A percentile compares a stretch with the other conserved stretches of the same genome.
These are phyloP conservation scores for Temnopleurus reevesii DNA, from an alignment of 53 echinoderm and acorn worm genomes.

Conservation along the genomic window DNA sequence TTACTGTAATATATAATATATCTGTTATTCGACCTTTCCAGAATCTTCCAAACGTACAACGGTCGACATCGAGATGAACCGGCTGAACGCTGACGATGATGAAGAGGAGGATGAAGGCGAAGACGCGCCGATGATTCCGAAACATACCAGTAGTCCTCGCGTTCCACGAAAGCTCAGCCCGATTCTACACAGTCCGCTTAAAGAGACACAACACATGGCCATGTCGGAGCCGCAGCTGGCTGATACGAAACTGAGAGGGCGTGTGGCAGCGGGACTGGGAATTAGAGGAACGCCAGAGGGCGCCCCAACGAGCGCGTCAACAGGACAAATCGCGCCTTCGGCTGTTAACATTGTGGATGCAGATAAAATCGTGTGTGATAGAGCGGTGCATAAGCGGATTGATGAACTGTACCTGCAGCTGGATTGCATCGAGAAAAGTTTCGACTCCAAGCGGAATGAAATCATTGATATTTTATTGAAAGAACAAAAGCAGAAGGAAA, in stretches of 20 bases:
- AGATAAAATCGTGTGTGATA: constrained; percentile 66
- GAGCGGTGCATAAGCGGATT: constrained; percentile 72
- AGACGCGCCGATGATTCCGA: constrained; percentile 71
- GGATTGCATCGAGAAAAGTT: constrained; percentile 79
- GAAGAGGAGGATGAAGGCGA: constrained; percentile 68
- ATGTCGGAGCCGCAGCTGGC: constrained; percentile 11
- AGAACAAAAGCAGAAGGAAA: constrained; percentile 62
- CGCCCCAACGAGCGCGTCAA: constrained; percentile 59
- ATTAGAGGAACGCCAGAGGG: constrained; percentile 80
- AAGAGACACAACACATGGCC: constrained; percentile 22
- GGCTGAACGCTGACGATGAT: constrained; percentile 65
- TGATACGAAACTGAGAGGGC: constrained; percentile 45
- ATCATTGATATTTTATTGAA: constrained; percentile 80
- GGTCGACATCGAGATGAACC: constrained; percentile 54
- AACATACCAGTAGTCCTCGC: constrained; percentile 45
- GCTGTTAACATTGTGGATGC: constrained; percentile 58
- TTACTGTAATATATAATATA: background rate
- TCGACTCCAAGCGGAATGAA: constrained; percentile 84
- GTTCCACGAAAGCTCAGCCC: background rate
- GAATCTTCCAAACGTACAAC: constrained; percentile 49
- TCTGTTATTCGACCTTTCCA: background rate
- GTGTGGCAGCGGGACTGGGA: constrained; percentile 39
- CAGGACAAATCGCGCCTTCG: constrained; percentile 29
- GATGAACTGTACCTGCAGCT: constrained; percentile 87
- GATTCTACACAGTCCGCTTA: background rate